Evolutionary conservation across 2,888 invertebrate genomes (phyloP), one percentile per base, ranked within the genome.

Genomic region (Salpingus planirostris): DNA sequence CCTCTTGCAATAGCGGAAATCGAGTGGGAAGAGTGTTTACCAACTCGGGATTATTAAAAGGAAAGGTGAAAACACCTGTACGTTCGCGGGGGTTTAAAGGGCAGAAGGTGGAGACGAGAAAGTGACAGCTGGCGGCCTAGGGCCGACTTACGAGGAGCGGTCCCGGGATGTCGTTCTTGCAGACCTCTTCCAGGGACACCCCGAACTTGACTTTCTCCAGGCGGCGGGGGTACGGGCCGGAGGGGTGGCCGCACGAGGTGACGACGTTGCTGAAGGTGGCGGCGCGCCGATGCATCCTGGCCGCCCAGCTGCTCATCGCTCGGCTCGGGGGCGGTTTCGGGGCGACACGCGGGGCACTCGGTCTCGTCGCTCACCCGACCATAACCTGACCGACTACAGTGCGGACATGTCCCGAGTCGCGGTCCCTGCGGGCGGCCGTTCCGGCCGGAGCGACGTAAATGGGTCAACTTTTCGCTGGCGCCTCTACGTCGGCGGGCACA

Each of bases 121-220:
- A n/a, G n/a, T n/a, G n/a, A n/a, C n/a, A n/a, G n/a, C n/a, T n/a
- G n/a, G n/a, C n/a, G n/a, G n/a, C n/a, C n/a, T n/a, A n/a, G n/a
- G n/a, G n/a, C n/a, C n/a, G n/a, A n/a, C 78, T 76, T 69, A 85
- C 90, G 63, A 92, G 73, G 56, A 92, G 70, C 43, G 91, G 91
- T 48, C 88, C 90, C 46, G 95, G 93, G 67, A 93, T 87, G 69
- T 90, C 89, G 65, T 89, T 90, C 67, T 92, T 91, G 68, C 92
- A 91, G 43, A 93, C 91, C 74, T 90, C 89, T 53, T 86, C 85
- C 43, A 95, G 70, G 27, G 89, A 80, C 42, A 82, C 88, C 46
- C 93, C 93, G 68, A 95, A 95, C 67, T 92, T 93, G 29, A 95
- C 90, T 76, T 90, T 90, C 68, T 90, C 89, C 46, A 90, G 68